A percentile compares a stretch with the other conserved stretches of the same genome.
These are phyloP conservation scores for Dysmachus trigonus DNA, from an alignment of 2,888 invertebrate genomes.

Conservation along the genomic window DNA sequence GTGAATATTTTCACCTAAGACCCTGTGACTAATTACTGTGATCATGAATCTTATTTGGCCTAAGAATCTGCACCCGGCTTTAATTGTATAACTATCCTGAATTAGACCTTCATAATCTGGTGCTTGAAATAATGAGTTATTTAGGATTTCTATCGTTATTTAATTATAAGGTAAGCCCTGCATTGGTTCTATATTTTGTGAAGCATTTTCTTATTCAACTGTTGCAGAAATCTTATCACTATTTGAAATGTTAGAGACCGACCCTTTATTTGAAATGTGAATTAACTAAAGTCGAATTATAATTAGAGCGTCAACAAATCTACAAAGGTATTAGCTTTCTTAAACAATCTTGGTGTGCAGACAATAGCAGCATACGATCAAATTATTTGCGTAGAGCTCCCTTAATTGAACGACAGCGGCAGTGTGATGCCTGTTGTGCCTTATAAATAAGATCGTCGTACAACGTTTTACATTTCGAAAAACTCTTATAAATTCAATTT, in stretches of 20 bases:
- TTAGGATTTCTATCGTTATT: not conserved
- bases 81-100: not conserved
- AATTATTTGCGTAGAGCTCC: not conserved
- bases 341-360: not conserved
- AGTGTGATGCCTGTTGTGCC: not conserved
- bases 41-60: not conserved
- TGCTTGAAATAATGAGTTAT: not conserved
- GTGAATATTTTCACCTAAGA: not conserved
- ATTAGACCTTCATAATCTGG: not conserved
- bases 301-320: not conserved
- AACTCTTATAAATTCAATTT: not conserved
- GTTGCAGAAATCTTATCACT: not conserved
- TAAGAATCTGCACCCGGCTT: not conserved
- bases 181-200: not conserved
- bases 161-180: not conserved
- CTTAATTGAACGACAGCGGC: not conserved
- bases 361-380: not conserved
- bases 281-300: constrained; percentile 17
- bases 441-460: not conserved
- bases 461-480: not conserved
- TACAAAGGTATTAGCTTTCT: not conserved
- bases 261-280: not conserved
- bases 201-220: not conserved
- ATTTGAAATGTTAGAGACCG: not conserved
- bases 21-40: not conserved